Base-by-base conservation (phyloP, 2,888 invertebrate genomes). In the Nomada flava region DNA sequence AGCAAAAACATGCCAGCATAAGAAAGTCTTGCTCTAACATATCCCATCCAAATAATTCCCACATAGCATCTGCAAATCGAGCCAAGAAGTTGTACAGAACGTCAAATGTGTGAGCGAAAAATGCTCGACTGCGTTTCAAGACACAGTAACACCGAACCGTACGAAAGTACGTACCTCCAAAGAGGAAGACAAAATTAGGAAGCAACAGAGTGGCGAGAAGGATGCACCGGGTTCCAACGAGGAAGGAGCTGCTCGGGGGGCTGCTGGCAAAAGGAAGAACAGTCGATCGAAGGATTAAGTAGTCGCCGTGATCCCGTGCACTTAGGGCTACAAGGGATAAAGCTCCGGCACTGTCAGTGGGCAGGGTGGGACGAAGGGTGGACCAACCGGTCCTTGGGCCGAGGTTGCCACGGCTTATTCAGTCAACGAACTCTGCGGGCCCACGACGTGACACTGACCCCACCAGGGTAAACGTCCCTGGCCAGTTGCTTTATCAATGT, bases 391-490 rank as follows among this genome's bases (percentile, higher is more conserved):
- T 89, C 90, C 90, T 83, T 68, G 86, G 85, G 86, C 89, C 89
- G 90, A 90, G 90, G 89, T 89, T 88, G 88, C 86, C 90, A 78
- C 86, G 87, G 86, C 89, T 89, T 86, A 88, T 80, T 87, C 90
- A 90, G 91, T 91, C 90, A 91, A 91, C 89, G 91, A 91, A 91
- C 91, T 90, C 90, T 82, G 76, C 86, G 88, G 87, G 88, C 86
- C 88, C 88, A 85, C 86, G 83, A 86, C 90, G 89, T 89, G 91
- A 91, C 90, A 91, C 91, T 91, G 91, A 91, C 90, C 90, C 90
- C 90, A 86, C 88, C 88, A 90, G 91, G 90, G 90, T 91, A 90
- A 90, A 90, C 87, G 91, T 89, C 89, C 89, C 90, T 87, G 83
- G 77, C 70, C 74, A 80, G 75, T 79, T 78, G 79, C 83, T 86